Evolutionary conservation across 1,140 invertebrate species (phyloP).

Genomic region (Bombus breviceps): DNA sequence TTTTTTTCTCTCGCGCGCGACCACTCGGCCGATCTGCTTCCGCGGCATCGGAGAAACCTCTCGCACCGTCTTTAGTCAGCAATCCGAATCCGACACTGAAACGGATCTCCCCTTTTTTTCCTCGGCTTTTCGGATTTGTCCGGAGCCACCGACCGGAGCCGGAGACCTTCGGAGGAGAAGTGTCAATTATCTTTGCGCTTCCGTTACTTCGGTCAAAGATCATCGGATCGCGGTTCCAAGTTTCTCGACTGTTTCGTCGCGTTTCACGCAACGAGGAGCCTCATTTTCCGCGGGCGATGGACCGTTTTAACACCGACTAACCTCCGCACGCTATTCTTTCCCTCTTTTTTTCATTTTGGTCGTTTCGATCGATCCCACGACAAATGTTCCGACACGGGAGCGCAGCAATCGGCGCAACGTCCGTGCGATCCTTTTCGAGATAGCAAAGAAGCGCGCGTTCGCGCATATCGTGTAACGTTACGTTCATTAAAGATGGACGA

Average conservation of each 20-base stretch:
- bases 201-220: conserved; percentile 22
- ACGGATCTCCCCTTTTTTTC: neutral
- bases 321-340: neutral
- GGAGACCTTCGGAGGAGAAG: neutral
- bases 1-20: neutral
- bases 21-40: conserved; percentile 37
- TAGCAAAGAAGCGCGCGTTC: conserved; percentile 51
- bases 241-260: neutral
- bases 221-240: neutral
- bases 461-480: conserved; percentile 69
- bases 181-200: conserved; percentile 39
- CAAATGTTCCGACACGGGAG: neutral
- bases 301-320: neutral
- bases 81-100: conserved; percentile 21
- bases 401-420: neutral
- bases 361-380: neutral
- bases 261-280: neutral
- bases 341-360: neutral
- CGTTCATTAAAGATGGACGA: conserved; percentile 66
- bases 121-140: conserved; percentile 22
- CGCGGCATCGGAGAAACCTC: conserved; percentile 9
- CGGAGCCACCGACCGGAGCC: no score
- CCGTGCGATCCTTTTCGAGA: conserved; percentile 50
- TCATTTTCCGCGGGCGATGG: conserved; percentile 20
- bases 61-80: neutral